Base-by-base conservation (phyloP, 2,888 invertebrate genomes). In the Oithona nana region DNA sequence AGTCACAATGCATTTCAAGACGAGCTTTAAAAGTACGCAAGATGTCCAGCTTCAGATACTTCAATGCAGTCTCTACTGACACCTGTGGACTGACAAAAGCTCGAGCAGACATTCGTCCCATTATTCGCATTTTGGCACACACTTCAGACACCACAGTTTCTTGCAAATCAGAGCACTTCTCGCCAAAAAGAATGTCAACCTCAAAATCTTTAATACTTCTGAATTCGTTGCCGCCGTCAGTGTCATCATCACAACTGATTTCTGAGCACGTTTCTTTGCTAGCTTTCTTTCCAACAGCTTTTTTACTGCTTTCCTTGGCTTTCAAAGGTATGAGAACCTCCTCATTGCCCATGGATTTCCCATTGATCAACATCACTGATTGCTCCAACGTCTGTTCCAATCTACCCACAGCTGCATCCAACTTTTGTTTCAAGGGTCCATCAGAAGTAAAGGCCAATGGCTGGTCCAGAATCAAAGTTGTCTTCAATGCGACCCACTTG, bases 1-100 rank as follows among this genome's bases (percentile, higher is more conserved):
- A 39, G 20, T 57, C 57, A n/a, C 57, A 39, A 57, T 57, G 57
- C 30, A 57, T 30, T 28, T 57, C 24, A 20, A 30, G 31, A 8
- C 57, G 29, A 26, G 22, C 39, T 22, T 57, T 57, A 4, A 57
- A 57, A 8, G 57, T 24, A 20, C 30, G 20, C 22, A 3, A 20
- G 24, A 57, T 57, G 28, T 57, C 57, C 20, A 22, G n/a, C 22
- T 22, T 29, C 16, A 57, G 24, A 30, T 29, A 29, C 31, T 57
- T 28, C n/a, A 30, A 24, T 4, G 57, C 57, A 30, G 29, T 31
- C 1, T 16, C 39, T 31, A 57, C 39, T 29, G 57, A 30, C 22
- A 26, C 31, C 22, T 39, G 20, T 11, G 57, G 31, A 11, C 26
- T n/a, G 1, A 57, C 31, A 28, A 30, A 57, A 8, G 30, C 29